Conservation (phyloP, 2,888 invertebrate genomes). For the Piscicola geometra region DNA sequence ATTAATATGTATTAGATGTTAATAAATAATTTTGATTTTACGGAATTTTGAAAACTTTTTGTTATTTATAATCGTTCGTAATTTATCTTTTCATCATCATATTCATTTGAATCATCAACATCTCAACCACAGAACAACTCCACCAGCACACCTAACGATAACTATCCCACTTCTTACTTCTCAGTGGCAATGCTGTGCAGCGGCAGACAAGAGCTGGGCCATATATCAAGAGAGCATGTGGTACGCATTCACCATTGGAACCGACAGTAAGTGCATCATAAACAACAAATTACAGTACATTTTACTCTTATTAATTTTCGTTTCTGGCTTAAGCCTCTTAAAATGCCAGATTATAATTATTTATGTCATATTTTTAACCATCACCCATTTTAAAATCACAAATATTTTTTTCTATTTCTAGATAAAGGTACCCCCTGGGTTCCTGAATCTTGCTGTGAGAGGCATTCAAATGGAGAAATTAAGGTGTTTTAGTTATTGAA, state of each 20-base stretch:
- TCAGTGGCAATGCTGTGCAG: slow-evolving; percentile 33
- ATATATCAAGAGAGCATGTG: slow-evolving; percentile 31
- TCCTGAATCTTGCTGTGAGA: slow-evolving; percentile 28
- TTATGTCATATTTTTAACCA: background rate
- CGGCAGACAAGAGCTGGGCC: slow-evolving; percentile 32
- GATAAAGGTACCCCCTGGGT: background rate
- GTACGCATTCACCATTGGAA: background rate
- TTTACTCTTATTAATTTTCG: background rate
- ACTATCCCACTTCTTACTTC: too few relatives aligned
- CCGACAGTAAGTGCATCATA: background rate
- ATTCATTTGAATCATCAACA: too few relatives aligned
- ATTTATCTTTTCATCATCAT: too few relatives aligned
- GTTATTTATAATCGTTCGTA: background rate
- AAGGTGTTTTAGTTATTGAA: too few relatives aligned
- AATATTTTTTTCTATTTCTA: slow-evolving; percentile 11
- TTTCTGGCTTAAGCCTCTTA: background rate
- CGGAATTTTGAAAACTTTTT: background rate
- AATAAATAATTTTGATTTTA: background rate
- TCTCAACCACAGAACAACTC: too few relatives aligned
- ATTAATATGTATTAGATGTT: background rate
- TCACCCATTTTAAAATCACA: background rate
- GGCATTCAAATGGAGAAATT: slow-evolving; percentile 7
- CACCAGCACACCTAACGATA: too few relatives aligned
- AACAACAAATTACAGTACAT: background rate
- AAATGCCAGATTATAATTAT: background rate